A percentile compares a stretch with the other conserved stretches of the same genome.
These are phyloP conservation scores for Monomorium pharaonis DNA, from an alignment of 1,140 invertebrate genomes.

Conservation along the genomic window DNA sequence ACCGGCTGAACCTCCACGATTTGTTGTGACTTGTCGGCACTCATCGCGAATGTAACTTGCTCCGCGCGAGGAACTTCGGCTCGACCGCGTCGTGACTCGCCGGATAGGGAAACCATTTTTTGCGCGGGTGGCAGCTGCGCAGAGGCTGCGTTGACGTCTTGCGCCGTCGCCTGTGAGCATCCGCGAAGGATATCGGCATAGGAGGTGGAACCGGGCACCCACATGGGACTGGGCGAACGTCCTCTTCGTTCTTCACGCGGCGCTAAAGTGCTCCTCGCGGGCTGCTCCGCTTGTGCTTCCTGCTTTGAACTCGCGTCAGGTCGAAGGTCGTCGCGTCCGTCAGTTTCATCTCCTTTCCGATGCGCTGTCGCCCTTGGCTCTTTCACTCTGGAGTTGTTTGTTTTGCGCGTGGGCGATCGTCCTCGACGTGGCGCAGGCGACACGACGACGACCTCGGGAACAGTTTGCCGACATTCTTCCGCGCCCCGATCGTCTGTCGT, in stretches of 20 bases:
- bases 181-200: slow-evolving; percentile 92
- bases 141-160: slow-evolving; percentile 42
- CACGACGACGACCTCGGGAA: not conserved
- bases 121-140: slow-evolving; percentile 32
- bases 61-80: not conserved
- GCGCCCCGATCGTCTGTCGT: not conserved
- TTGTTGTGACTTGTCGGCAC: not conserved
- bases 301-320: not conserved
- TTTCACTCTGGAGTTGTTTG: slow-evolving; percentile 27
- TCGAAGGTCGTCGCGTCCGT: not conserved
- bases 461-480: not conserved
- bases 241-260: slow-evolving; percentile 78
- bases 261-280: slow-evolving; percentile 54
- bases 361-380: not conserved
- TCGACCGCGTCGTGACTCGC: not conserved
- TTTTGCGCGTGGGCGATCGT: slow-evolving; percentile 77
- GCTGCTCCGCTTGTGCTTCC: slow-evolving; percentile 6
- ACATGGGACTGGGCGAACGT: slow-evolving; percentile 90
- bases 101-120: slow-evolving; percentile 66
- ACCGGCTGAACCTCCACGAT: not conserved
- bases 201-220: slow-evolving; percentile 89
- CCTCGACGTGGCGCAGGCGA: slow-evolving; percentile 65
- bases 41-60: not conserved
- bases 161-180: slow-evolving; percentile 70
- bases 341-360: not conserved